Evolutionary conservation across 2,888 invertebrate species (phyloP).

Genomic region (Hirtodrosophila cameraria): DNA sequence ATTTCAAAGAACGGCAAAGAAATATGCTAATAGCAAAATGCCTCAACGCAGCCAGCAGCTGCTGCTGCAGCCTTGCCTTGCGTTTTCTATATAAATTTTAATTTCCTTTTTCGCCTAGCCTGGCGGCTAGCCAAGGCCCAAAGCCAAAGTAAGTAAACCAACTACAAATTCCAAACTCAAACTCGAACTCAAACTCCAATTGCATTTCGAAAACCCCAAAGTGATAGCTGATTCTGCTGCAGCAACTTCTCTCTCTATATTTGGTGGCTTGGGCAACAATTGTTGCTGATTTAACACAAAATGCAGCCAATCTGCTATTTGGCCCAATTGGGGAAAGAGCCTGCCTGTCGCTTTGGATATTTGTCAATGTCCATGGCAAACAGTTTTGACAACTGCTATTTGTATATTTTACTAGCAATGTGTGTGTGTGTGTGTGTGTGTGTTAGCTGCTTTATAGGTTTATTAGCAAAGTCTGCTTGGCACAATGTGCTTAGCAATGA

Average conservation of each 20-base stretch:
- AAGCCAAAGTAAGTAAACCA: slow-evolving; percentile 41
- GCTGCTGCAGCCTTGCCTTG: slow-evolving; percentile 60
- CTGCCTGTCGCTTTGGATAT: slow-evolving; percentile 60
- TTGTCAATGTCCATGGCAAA: slow-evolving; percentile 63
- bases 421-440: slow-evolving; percentile 14
- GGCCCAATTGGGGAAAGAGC: slow-evolving; percentile 6
- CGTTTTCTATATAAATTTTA: slow-evolving; percentile 73
- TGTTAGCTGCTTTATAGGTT: slow-evolving; percentile 41
- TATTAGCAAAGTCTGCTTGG: slow-evolving; percentile 50
- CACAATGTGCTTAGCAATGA: slow-evolving; percentile 40
- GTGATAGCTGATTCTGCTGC: slow-evolving; percentile 46
- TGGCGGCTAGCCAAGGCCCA: slow-evolving; percentile 54
- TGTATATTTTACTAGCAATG: background rate
- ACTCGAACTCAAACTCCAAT: slow-evolving; percentile 21
- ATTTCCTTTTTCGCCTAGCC: slow-evolving; percentile 62
- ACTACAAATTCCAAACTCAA: slow-evolving; percentile 28
- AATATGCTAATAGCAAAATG: slow-evolving; percentile 67
- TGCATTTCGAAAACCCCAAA: slow-evolving; percentile 46
- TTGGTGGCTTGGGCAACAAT: slow-evolving; percentile 61
- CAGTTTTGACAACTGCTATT: slow-evolving; percentile 45
- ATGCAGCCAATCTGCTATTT: slow-evolving; percentile 65
- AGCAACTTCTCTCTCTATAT: slow-evolving; percentile 39
- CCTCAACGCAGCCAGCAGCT: slow-evolving; percentile 41
- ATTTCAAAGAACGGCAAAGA: too few relatives aligned
- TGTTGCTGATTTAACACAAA: slow-evolving; percentile 76